Evolutionary conservation across 2,888 invertebrate genomes (phyloP).

Genomic region (Girardia tigrina): DNA sequence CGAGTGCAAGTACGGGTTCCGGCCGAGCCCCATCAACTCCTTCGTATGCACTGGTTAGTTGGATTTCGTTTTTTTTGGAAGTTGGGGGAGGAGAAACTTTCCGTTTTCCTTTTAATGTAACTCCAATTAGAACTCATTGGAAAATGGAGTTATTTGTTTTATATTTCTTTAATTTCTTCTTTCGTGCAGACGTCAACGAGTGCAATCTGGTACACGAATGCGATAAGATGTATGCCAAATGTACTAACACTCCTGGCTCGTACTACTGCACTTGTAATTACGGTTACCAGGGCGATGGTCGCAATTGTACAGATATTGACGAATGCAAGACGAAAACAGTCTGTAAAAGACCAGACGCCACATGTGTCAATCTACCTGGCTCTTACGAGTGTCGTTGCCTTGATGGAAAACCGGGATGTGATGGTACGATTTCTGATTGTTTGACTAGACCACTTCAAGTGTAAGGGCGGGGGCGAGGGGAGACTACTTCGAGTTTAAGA

Average conservation of each 20-base stretch:
- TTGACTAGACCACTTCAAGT: slow-evolving; percentile 15
- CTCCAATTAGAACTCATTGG: no score
- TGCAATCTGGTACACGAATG: slow-evolving; percentile 34
- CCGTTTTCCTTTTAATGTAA: no score
- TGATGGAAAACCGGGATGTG: slow-evolving; percentile 17
- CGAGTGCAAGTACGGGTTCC: slow-evolving; percentile 30
- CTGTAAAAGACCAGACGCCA: slow-evolving; percentile 26
- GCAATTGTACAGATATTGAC: slow-evolving; percentile 33
- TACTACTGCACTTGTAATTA: slow-evolving; percentile 33
- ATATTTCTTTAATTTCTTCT: no score
- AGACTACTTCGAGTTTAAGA: no score
- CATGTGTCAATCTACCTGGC: slow-evolving; percentile 29
- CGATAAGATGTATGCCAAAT: slow-evolving; percentile 31
- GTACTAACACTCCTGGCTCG: slow-evolving; percentile 35
- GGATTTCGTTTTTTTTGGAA: no score
- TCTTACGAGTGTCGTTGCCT: slow-evolving; percentile 27
- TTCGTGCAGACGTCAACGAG: slow-evolving; percentile 35
- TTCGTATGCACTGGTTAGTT: slow-evolving; percentile 11
- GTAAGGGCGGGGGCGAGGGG: no score
- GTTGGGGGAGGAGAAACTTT: no score
- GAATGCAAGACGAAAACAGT: slow-evolving; percentile 32
- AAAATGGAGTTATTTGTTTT: no score
- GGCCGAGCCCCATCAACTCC: neutral
- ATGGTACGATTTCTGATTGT: slow-evolving; percentile 19
- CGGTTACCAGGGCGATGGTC: slow-evolving; percentile 30